Base-by-base conservation (phyloP, 2,888 invertebrate species). In the Carcina quercana region DNA sequence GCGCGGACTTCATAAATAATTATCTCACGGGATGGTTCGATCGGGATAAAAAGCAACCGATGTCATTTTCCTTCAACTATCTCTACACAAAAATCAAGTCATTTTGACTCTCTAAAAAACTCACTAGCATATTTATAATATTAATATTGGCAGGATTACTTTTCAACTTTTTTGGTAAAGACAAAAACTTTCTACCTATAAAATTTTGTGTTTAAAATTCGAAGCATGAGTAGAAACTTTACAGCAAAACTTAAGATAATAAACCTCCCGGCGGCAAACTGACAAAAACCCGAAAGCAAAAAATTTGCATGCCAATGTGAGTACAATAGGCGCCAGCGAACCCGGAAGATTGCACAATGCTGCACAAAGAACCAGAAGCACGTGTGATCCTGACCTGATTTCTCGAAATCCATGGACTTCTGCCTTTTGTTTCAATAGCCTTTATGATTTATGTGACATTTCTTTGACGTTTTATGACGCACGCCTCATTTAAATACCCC, bases 301-400 rank as follows among this genome's bases (percentile, higher is more conserved):
- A 80, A 78, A 50, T 17, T 73, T 65, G 78, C 78, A 76, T 69
- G 66, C 59, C 55, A 41, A 59, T 61, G 45, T 43, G 29, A 38
- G 46, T 45, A 74, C 70, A 72, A 73, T 63, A 53, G 62, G 51
- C 45, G 50, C 51, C 50, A 50, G 40, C 43, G 56, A 64, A 70
- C 70, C 78, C 78, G 79, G 78, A 80, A 82, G 78, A 70, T 78
- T 80, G 74, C 63, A 80, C 73, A 82, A 80, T 61, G 52, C 47
- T 28, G 42, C 54, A 68, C 68, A 66, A 74, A 59, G 55, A 48
- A 44, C 42, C 55, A 53, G 67, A 57, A 66, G 70, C 83, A 83
- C 82, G 82, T 83, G 82, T 82, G 76, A 76, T 74, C 62, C 73
- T 80, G 80, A 80, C 80, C 80, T 74, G 73, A 72, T 82, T 80